These are phyloP conservation scores for Oryctolagus cuniculus DNA, from an alignment of 2,113 vertebrate species.

Conservation along the genomic window mOryCun1.1 NC_091439.1:109764501-109765000, in stretches of 20 bases:
- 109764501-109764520: rapidly evolving
- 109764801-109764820: not conserved
- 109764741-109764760: not conserved
- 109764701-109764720: not conserved
- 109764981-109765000: constrained; percentile 61
- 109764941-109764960: constrained; percentile 74
- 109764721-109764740: not conserved
- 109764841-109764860: constrained; percentile 65
- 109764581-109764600: constrained; percentile 56
- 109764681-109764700: not conserved
- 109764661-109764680: not conserved
- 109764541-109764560: constrained; percentile 51
- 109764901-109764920: constrained; percentile 70
- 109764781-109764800: not conserved
- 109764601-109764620: constrained; percentile 18
- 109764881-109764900: constrained; percentile 66
- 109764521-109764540: not conserved
- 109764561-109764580: constrained; percentile 51
- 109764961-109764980: constrained; percentile 23
- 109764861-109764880: not conserved
- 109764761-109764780: not conserved
- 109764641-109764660: not conserved
- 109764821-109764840: constrained; percentile 49
- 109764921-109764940: constrained; percentile 75
- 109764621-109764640: not conserved